Percentiles rank a stretch among this genome's conserved stretches.
Conservation (phyloP, 2,113 vertebrate genomes). For the Cyprinodon tularosa region DNA sequence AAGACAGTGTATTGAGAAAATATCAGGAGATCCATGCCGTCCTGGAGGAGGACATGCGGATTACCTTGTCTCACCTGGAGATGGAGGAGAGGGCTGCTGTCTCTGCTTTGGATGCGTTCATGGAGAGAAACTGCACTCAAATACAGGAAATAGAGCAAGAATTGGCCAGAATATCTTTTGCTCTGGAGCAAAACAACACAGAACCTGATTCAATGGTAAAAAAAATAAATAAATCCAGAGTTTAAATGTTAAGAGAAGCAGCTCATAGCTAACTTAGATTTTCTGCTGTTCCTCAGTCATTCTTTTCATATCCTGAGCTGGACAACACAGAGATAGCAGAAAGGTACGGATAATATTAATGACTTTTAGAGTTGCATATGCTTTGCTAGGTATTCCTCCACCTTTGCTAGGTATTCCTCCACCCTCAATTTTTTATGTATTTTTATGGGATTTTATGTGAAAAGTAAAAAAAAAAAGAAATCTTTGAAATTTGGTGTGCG, state of each 20-base stretch:
- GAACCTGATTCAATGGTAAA: constrained; percentile 53
- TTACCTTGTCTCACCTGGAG: constrained; percentile 77
- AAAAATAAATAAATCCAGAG: not conserved
- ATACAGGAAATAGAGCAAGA: constrained; percentile 78
- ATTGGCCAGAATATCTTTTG: constrained; percentile 61
- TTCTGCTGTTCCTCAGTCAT: constrained; percentile 27
- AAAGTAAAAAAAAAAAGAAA: not conserved
- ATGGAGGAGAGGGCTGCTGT: constrained; percentile 76
- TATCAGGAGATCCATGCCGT: constrained; percentile 77
- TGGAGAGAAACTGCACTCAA: constrained; percentile 74
- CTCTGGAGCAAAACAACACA: constrained; percentile 48
- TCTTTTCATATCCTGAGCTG: constrained; percentile 33
- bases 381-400: not conserved
- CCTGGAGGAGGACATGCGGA: constrained; percentile 75
- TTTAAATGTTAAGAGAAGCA: not conserved
- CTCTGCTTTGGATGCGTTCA: constrained; percentile 66
- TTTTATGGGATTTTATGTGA: not conserved
- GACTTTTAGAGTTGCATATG: not conserved
- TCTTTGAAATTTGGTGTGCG: not conserved
- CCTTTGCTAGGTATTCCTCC: not conserved
- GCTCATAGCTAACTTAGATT: not conserved
- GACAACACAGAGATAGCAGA: constrained; percentile 27
- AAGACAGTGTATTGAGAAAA: constrained; percentile 69
- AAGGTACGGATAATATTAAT: constrained; percentile 46
- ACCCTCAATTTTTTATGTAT: not conserved